Evolutionary conservation across 2,888 invertebrate species (phyloP).

Genomic region (Belgica antarctica): DNA sequence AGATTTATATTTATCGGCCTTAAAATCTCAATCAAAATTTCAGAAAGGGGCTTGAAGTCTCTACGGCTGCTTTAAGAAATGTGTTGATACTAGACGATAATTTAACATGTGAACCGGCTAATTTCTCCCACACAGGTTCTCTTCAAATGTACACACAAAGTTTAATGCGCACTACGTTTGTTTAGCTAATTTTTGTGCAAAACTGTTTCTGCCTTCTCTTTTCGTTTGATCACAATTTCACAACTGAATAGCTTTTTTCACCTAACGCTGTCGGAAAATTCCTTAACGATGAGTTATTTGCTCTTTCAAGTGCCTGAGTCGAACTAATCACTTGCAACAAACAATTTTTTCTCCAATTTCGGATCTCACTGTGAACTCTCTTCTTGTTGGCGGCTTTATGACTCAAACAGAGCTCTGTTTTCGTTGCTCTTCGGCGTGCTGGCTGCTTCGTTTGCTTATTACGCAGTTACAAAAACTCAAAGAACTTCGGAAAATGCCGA

Average conservation of each 20-base stretch:
- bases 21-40: not conserved
- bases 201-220: not conserved
- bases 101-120: conserved; percentile 69
- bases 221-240: not conserved
- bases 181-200: not conserved
- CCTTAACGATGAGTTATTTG: not conserved
- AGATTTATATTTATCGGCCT: too few species aligned
- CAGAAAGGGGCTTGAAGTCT: not conserved
- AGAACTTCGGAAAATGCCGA: not conserved
- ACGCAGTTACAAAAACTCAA: not conserved
- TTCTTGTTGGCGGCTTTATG: not conserved
- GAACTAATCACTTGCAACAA: not conserved
- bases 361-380: conserved; percentile 3
- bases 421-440: not conserved
- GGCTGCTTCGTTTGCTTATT: conserved; percentile 18
- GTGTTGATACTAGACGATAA: conserved; percentile 88
- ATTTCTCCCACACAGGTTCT: conserved; percentile 35
- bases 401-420: not conserved
- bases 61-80: conserved; percentile 89
- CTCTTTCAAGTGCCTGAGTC: not conserved
- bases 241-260: not conserved
- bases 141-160: not conserved
- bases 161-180: conserved; percentile 36
- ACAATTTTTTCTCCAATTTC: not conserved
- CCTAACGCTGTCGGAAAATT: not conserved